Base-by-base conservation (phyloP, 2,888 invertebrate species). In the Andricus quercusramuli region DNA sequence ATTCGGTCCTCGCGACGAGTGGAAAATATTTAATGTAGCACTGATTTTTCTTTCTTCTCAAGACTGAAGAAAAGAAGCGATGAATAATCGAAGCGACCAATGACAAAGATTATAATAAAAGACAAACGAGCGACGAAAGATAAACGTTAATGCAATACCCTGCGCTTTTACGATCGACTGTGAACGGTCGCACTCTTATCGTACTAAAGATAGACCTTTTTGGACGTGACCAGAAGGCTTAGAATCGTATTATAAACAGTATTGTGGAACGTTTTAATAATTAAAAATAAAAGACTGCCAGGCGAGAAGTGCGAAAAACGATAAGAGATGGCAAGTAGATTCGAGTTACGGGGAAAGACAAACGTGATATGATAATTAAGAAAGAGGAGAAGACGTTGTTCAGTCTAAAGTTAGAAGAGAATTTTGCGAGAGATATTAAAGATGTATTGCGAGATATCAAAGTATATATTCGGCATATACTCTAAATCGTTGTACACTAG, bases 201-300 rank as follows among this genome's bases (percentile, higher is more conserved):
- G 83, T 56, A 84, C 81, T 80, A 64, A 82, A 81, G 83, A 82
- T 82, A 82, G 82, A 86, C 86, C 88, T 88, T 85, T 85, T 85
- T 80, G 82, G 83, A 70, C 78, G 82, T 84, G 74, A 37, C 56
- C 74, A 56, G 86, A 86, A 85, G 84, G 82, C 83, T 86, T 86
- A 84, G 85, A 89, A 90, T 90, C 87, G 90, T 92, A 91, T 92
- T 92, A 91, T 91, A 88, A 92, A 89, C 92, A 92, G 92, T 92
- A 92, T 92, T 92, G 90, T 89, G 87, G 89, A 90, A 89, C 82
- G 83, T 87, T 89, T 32, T 89, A 90, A 84, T 85, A 85, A 85
- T 86, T 85, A 87, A 86, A 79, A 84, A 88, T n/a, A n/a, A 86
- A 83, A 91, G 90, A 90, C 90, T 91, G 90, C 88, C 89, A 88